Conservation (phyloP, 2,888 invertebrate genomes). For the Euzetes globulus region DNA sequence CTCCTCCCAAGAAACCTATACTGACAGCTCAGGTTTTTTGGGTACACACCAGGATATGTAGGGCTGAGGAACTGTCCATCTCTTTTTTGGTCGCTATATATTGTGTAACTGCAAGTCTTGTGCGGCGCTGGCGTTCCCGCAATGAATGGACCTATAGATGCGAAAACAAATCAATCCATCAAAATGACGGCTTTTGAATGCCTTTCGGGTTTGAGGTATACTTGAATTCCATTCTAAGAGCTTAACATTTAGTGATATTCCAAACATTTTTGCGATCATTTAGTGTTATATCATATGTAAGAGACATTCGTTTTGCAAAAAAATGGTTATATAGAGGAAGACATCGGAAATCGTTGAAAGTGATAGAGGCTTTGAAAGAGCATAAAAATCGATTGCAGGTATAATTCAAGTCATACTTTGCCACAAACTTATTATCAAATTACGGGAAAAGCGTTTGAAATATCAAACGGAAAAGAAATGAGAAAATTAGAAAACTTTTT, state of each 20-base stretch:
- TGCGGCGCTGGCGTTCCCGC: conserved; percentile 72
- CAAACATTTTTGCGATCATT: conserved; percentile 2
- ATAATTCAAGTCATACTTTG: too few relatives aligned
- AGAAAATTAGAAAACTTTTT: too few relatives aligned
- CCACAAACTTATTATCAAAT: too few relatives aligned
- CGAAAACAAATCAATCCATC: conserved; percentile 15
- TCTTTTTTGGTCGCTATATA: conserved; percentile 63
- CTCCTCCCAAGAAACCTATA: conserved; percentile 81
- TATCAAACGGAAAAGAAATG: too few relatives aligned
- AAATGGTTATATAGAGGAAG: too few relatives aligned
- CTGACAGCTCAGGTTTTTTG: conserved; percentile 86
- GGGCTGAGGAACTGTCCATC: conserved; percentile 86
- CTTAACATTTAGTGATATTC: background rate
- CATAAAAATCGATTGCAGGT: too few relatives aligned
- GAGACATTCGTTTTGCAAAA: background rate
- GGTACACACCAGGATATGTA: conserved; percentile 98
- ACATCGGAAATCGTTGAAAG: too few relatives aligned
- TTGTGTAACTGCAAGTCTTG: conserved; percentile 71
- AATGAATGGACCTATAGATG: conserved; percentile 32
- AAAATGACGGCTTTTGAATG: conserved; percentile 6
- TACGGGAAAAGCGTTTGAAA: too few relatives aligned
- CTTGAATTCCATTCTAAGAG: background rate
- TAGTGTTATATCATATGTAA: conserved; percentile 18
- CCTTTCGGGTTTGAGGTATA: conserved; percentile 3
- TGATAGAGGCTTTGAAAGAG: too few relatives aligned